phyloP scores from a whole-genome alignment of 2,888 invertebrate species.

The Drosophila rellima region DNA sequence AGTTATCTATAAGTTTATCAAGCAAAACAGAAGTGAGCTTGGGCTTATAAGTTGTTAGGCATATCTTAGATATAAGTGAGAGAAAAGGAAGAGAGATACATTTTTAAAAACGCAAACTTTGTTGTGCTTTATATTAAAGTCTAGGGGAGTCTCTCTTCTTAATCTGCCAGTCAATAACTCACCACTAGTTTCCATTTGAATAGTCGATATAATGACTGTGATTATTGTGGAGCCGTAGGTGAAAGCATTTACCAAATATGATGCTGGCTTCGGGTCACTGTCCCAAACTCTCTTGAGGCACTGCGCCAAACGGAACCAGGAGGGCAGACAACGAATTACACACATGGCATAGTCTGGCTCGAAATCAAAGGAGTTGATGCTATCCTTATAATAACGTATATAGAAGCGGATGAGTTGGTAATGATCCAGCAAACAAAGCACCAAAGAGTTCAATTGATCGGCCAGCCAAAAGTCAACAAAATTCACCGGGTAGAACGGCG shows the following conservation, averaged over 20 bases:
- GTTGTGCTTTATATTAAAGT: no score
- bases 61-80: not conserved
- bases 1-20: slow-evolving; percentile 85
- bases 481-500: slow-evolving; percentile 95
- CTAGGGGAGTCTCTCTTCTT: no score
- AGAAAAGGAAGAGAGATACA: not conserved
- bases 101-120: no score
- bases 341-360: slow-evolving; percentile 90
- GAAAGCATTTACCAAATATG: slow-evolving; percentile 97
- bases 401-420: slow-evolving; percentile 97
- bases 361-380: slow-evolving; percentile 79
- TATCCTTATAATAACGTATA: slow-evolving; percentile 76
- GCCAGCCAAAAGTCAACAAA: slow-evolving; percentile 99
- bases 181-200: slow-evolving; percentile 85
- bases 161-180: slow-evolving; percentile 16
- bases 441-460: slow-evolving; percentile 97
- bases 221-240: slow-evolving; percentile 98
- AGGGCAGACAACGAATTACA: slow-evolving; percentile 94
- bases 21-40: not conserved
- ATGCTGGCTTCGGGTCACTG: slow-evolving; percentile 92
- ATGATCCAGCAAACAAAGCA: slow-evolving; percentile 94
- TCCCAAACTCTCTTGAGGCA: slow-evolving; percentile 97
- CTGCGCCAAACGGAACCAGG: slow-evolving; percentile 98
- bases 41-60: not conserved
- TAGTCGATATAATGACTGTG: slow-evolving; percentile 92